These are phyloP conservation scores for Elegia similella DNA, from an alignment of 2,888 invertebrate genomes.

Conservation along the genomic window DNA sequence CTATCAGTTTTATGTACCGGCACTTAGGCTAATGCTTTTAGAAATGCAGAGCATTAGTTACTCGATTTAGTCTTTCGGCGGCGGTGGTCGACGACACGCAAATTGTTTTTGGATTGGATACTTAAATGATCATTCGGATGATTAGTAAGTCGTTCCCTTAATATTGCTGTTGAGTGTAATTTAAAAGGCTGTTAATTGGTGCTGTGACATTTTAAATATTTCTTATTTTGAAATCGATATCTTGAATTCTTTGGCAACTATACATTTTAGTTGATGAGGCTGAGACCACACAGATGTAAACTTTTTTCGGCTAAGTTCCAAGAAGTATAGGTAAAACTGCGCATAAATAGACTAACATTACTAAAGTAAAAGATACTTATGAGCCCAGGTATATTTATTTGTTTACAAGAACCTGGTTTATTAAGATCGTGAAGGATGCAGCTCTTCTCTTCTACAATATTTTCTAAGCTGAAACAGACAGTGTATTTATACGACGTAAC, in stretches of 20 bases:
- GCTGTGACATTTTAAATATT: conserved; percentile 7
- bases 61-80: conserved; percentile 46
- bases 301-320: no score
- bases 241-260: not conserved
- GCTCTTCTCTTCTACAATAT: no score
- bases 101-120: conserved; percentile 52
- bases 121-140: conserved; percentile 42
- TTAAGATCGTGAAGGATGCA: no score
- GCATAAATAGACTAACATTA: no score
- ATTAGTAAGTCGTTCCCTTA: conserved; percentile 33
- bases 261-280: not conserved
- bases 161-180: conserved; percentile 23
- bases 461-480: no score
- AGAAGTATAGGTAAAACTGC: no score
- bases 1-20: conserved; percentile 76
- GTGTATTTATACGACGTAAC: no score
- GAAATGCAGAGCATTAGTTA: conserved; percentile 68
- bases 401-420: no score
- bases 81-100: conserved; percentile 48
- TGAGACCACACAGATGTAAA: no score
- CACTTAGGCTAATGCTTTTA: conserved; percentile 71
- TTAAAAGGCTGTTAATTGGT: conserved; percentile 1
- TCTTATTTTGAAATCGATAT: not conserved
- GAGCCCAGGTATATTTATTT: no score
- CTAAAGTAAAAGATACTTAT: no score